phyloP scores from a whole-genome alignment of 2,113 vertebrate genomes.

The Octodon degus region DNA sequence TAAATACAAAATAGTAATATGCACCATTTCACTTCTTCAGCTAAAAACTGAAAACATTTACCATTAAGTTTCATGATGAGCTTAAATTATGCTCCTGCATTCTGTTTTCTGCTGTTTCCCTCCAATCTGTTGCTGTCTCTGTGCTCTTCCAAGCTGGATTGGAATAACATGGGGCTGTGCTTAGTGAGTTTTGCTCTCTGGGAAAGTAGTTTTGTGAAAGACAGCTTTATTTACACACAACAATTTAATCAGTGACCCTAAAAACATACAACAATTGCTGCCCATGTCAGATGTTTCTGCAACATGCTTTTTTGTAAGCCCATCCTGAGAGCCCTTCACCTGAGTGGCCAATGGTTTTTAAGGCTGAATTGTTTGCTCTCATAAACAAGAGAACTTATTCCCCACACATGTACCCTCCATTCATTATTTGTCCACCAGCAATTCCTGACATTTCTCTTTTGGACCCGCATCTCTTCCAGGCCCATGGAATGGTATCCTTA shows the following conservation, averaged over 20 bases:
- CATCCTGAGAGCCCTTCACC: background rate
- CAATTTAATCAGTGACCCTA: background rate
- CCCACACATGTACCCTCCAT: background rate
- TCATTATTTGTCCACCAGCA: background rate
- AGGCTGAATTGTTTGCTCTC: background rate
- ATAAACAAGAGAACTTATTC: background rate
- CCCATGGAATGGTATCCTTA: background rate
- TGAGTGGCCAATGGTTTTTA: background rate
- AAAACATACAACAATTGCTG: background rate
- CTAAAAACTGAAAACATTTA: background rate
- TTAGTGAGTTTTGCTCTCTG: background rate
- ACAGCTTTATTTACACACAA: background rate
- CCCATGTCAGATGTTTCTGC: background rate
- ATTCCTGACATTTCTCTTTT: background rate
- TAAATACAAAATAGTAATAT: background rate
- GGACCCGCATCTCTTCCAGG: background rate
- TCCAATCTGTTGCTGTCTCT: background rate
- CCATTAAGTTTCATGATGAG: background rate
- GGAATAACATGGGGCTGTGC: background rate
- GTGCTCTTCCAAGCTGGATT: background rate
- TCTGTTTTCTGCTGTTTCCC: background rate
- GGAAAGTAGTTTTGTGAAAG: constrained; percentile 22
- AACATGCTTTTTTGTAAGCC: background rate
- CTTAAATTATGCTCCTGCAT: background rate
- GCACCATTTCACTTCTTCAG: background rate